Evolutionary conservation across 2,797 vertebrate genomes (phyloP).

Genomic region (Graptemys geographica): DNA sequence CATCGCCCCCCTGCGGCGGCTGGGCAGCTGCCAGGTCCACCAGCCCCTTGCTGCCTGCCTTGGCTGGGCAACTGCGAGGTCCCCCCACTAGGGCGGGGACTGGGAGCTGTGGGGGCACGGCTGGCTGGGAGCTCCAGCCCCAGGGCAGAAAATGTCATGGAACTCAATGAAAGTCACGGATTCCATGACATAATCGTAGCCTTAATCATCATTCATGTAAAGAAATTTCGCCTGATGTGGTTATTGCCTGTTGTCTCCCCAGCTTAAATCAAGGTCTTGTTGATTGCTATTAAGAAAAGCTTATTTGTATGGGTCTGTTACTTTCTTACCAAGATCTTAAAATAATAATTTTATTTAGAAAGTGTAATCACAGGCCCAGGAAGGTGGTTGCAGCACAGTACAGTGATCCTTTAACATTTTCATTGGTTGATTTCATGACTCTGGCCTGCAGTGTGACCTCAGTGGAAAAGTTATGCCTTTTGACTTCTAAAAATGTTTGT

Average conservation of each 20-base stretch:
- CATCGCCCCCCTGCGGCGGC: too few species aligned
- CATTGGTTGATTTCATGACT: not conserved
- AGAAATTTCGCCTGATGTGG: not conserved
- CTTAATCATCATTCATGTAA: not conserved
- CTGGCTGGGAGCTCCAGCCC: too few species aligned
- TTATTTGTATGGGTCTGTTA: not conserved
- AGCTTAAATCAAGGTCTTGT: not conserved
- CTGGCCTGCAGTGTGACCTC: not conserved
- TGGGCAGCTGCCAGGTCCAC: too few species aligned
- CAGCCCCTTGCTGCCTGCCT: too few species aligned
- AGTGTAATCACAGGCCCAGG: not conserved
- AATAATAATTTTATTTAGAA: constrained; percentile 11
- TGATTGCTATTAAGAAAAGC: not conserved
- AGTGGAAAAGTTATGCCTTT: not conserved
- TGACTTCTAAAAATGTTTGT: not conserved
- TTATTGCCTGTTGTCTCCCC: not conserved
- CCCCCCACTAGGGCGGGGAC: too few species aligned
- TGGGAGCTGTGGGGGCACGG: too few species aligned
- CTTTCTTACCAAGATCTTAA: constrained; percentile 39
- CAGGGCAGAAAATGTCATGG: too few species aligned
- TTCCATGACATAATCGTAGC: too few species aligned
- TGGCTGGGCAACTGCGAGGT: too few species aligned
- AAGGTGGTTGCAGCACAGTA: not conserved
- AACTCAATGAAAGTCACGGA: too few species aligned
- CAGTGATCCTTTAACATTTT: not conserved